A percentile compares a stretch with the other conserved stretches of the same genome.
Evolutionary conservation across 1,140 invertebrate genomes (phyloP).

Genomic region (Oryctes rhinoceros): DNA sequence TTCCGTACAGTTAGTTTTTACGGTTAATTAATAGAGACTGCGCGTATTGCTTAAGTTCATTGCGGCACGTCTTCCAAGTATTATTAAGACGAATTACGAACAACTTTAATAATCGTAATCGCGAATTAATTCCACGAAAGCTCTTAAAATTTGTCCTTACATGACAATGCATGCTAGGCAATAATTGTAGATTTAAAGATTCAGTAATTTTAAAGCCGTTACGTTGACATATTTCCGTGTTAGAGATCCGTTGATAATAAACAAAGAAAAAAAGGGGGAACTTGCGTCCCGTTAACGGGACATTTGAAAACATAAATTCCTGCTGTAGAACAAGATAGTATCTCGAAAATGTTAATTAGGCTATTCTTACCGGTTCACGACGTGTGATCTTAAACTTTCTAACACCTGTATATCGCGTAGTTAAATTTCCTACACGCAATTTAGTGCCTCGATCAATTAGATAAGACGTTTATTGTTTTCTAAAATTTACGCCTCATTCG

Average conservation of each 20-base stretch:
- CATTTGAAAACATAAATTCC: background rate
- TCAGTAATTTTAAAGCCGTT: background rate
- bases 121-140: too few species aligned
- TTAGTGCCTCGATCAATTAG: background rate
- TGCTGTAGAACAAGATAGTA: background rate
- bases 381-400: background rate
- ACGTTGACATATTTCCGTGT: background rate
- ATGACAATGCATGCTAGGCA: too few species aligned
- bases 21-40: too few species aligned
- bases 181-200: background rate
- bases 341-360: slow-evolving; percentile 2
- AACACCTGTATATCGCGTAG: background rate
- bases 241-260: background rate
- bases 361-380: background rate
- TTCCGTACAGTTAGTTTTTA: too few species aligned
- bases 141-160: too few species aligned
- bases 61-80: too few species aligned
- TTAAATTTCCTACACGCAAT: background rate
- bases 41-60: too few species aligned
- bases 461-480: background rate
- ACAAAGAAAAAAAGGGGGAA: background rate
- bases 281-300: background rate
- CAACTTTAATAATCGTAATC: too few species aligned
- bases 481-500: background rate
- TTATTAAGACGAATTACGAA: too few species aligned